phyloP scores from a whole-genome alignment of 2,113 vertebrate species.

The Fulmarus glacialis region DNA sequence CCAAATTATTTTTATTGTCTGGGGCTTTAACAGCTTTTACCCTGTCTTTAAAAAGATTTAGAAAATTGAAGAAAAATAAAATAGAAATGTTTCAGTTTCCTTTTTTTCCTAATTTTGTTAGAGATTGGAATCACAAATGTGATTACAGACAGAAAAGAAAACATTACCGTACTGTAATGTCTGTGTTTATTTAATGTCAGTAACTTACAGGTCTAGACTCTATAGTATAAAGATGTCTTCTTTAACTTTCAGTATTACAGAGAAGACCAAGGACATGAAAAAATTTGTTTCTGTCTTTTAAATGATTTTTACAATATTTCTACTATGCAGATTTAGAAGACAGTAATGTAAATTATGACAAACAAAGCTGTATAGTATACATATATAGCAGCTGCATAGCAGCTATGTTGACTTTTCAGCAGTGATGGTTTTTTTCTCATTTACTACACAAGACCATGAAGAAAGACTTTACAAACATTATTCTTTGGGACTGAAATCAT shows the following conservation, averaged over 20 bases:
- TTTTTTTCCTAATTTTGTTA: background rate
- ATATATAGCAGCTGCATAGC: background rate
- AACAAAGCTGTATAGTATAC: background rate
- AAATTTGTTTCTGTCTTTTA: background rate
- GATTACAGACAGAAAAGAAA: background rate
- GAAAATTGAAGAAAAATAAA: background rate
- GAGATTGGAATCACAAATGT: background rate
- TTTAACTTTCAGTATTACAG: background rate
- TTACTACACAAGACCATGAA: background rate
- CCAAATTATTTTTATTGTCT: background rate
- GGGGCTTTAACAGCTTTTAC: background rate
- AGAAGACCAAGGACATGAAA: background rate
- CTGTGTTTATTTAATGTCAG: background rate
- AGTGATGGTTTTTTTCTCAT: background rate
- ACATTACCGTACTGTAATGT: background rate
- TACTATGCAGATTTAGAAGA: background rate
- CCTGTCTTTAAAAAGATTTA: background rate
- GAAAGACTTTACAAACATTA: background rate
- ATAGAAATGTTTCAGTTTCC: background rate
- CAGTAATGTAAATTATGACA: background rate
- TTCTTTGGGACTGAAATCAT: background rate
- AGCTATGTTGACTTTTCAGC: background rate
- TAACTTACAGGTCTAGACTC: background rate
- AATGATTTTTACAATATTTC: background rate
- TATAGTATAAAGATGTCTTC: background rate